A percentile compares a stretch with the other conserved stretches of the same genome.
Evolutionary conservation across 2,888 invertebrate species (phyloP).

Genomic region (Oithona nana): DNA sequence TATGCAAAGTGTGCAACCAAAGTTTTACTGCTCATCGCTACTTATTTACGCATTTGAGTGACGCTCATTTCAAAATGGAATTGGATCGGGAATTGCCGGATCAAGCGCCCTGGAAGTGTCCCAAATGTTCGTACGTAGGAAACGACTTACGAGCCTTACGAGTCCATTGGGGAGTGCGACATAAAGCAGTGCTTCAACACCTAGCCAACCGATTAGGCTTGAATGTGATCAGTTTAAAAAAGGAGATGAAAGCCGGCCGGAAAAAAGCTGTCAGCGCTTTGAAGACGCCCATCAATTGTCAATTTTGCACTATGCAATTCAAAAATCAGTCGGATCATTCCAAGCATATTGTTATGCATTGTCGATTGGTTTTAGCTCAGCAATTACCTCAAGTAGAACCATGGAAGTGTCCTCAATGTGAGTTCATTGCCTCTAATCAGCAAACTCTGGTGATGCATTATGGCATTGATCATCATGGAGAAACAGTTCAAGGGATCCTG

Average conservation of each 20-base stretch:
- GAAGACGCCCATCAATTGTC: background rate
- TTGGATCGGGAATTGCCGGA: conserved; percentile 6
- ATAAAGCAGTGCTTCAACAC: background rate
- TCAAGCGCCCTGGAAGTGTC: conserved; percentile 3
- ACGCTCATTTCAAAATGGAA: background rate
- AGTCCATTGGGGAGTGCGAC: conserved; percentile 8
- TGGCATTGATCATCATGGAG: conserved; percentile 11
- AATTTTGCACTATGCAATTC: background rate
- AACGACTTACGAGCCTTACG: background rate
- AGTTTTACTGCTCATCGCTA: conserved; percentile 8
- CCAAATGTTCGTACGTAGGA: conserved; percentile 7
- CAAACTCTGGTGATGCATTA: conserved; percentile 6
- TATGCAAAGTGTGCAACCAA: conserved; percentile 2
- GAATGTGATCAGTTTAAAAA: background rate
- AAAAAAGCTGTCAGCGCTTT: background rate
- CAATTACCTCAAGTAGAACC: background rate
- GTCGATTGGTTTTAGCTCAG: background rate
- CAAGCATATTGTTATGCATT: conserved; percentile 12
- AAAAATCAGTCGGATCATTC: conserved; percentile 1
- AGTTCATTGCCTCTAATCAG: background rate
- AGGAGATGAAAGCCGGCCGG: background rate
- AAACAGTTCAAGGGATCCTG: background rate
- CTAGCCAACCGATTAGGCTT: conserved; percentile 2
- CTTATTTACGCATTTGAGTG: background rate
- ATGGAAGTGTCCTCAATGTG: conserved; percentile 9